Evolutionary conservation across 2,888 invertebrate species (phyloP).

Genomic region (Polietes domitor): DNA sequence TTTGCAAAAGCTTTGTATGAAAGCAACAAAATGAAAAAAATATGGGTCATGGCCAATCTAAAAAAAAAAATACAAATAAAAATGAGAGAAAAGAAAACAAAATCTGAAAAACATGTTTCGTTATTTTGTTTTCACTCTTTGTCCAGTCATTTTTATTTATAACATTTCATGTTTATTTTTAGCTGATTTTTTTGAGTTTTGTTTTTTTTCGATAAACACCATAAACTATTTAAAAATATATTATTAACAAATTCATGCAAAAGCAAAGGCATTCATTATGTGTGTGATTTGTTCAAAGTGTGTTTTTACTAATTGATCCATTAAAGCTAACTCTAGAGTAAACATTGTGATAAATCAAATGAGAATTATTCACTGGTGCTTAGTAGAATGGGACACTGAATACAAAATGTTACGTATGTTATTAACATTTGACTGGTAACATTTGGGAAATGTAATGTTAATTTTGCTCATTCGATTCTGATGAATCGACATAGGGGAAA

Average conservation of each 20-base stretch:
- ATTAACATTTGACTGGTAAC: no score
- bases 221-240: neutral
- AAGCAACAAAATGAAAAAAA: constrained; percentile 7
- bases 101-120: neutral
- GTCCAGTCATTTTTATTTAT: neutral
- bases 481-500: no score
- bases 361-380: neutral
- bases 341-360: no score
- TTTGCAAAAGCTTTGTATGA: constrained; percentile 11
- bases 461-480: no score
- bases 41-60: constrained; percentile 57
- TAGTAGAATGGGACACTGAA: no score
- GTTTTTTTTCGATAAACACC: neutral
- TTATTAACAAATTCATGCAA: neutral
- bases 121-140: neutral
- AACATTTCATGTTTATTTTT: no score
- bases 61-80: no score
- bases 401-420: no score
- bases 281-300: neutral
- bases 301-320: no score
- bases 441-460: no score
- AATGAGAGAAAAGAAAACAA: neutral
- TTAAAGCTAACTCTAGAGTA: no score
- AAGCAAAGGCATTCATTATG: neutral
- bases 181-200: neutral